Evolutionary conservation across 2,797 vertebrate genomes (phyloP).

Genomic region (Hapalemur alaotrensis): DNA sequence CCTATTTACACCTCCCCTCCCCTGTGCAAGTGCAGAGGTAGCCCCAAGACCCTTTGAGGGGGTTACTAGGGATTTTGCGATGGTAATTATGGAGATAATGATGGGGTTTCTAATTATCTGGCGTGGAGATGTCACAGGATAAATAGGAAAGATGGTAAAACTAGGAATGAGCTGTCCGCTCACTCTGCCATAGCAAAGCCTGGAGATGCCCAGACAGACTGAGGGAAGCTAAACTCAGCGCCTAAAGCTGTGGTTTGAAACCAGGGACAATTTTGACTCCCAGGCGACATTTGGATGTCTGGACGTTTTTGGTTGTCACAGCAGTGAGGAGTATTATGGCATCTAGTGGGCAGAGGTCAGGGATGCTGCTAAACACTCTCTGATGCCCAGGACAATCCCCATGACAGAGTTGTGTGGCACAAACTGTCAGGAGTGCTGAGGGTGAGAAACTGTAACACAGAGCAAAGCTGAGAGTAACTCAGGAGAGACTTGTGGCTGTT

Average conservation of each 20-base stretch:
- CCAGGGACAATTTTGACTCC: background rate
- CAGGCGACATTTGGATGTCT: background rate
- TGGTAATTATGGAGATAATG: background rate
- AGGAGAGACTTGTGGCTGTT: background rate
- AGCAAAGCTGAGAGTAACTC: background rate
- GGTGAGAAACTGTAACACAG: background rate
- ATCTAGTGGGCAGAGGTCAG: background rate
- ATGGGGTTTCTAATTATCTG: background rate
- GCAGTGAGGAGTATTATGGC: background rate
- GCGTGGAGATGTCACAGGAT: background rate
- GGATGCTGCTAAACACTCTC: background rate
- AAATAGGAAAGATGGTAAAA: background rate
- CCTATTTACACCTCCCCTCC: background rate
- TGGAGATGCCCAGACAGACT: background rate
- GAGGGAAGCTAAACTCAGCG: background rate
- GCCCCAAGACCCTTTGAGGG: background rate
- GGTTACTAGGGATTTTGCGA: background rate
- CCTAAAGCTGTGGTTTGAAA: background rate
- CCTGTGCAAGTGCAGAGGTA: background rate
- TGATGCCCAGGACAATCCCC: background rate
- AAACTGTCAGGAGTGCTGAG: background rate
- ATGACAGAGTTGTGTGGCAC: background rate
- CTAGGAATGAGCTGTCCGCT: background rate
- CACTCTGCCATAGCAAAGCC: background rate
- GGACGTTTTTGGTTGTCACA: background rate